Conservation (phyloP, 2,797 vertebrate species). For the Coranthus polyacanthus region DNA sequence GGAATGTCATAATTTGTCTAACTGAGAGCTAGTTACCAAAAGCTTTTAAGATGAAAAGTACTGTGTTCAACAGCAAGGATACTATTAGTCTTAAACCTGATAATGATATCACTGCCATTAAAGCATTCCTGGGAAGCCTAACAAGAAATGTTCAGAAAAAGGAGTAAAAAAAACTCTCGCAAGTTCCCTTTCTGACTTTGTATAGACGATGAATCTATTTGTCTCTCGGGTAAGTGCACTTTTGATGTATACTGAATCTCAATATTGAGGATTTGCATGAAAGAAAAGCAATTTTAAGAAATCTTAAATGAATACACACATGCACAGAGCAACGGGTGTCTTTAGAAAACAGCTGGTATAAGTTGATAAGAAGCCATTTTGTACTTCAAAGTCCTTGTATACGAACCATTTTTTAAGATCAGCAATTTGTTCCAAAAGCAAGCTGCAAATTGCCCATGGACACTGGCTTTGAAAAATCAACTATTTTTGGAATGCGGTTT, state of each 20-base stretch:
- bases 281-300: constrained; percentile 59
- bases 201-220: constrained; percentile 57
- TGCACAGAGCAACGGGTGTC: constrained; percentile 24
- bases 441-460: constrained; percentile 67
- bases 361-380: constrained; percentile 80
- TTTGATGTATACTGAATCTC: constrained; percentile 62
- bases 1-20: constrained; percentile 54
- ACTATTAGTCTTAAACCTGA: constrained; percentile 47
- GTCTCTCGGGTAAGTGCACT: constrained; percentile 61
- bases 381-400: constrained; percentile 76
- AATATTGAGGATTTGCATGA: constrained; percentile 73
- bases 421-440: constrained; percentile 66
- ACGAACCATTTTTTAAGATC: constrained; percentile 68
- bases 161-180: constrained; percentile 13
- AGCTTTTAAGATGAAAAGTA: constrained; percentile 46
- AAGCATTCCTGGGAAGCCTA: constrained; percentile 20
- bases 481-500: constrained; percentile 63
- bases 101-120: constrained; percentile 38
- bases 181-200: constrained; percentile 58
- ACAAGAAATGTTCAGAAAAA: constrained; percentile 30
- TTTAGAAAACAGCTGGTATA: constrained; percentile 76
- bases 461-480: constrained; percentile 60
- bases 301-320: constrained; percentile 52
- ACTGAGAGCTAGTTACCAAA: constrained; percentile 31
- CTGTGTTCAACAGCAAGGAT: constrained; percentile 31